These are phyloP conservation scores for Hybognathus amarus DNA, from an alignment of 2,797 vertebrate species.

Conservation along the genomic window DNA sequence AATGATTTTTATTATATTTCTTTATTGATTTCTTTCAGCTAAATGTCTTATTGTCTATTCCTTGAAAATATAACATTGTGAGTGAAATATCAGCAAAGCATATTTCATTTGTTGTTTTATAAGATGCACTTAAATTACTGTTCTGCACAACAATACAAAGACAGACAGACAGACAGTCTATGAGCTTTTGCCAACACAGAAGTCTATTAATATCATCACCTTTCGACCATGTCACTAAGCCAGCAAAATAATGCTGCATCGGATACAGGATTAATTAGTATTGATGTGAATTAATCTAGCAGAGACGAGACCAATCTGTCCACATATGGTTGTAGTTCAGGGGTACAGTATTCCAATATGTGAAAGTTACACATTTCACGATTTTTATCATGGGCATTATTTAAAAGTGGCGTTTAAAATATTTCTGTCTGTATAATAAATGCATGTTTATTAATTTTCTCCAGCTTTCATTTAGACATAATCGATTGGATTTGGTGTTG, in stretches of 20 bases:
- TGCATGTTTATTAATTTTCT: neutral
- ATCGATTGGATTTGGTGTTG: constrained; percentile 35
- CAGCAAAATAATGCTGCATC: constrained; percentile 64
- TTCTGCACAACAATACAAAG: neutral
- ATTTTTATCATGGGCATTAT: constrained; percentile 33
- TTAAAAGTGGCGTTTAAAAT: neutral
- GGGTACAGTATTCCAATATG: constrained; percentile 55
- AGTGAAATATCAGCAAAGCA: constrained; percentile 1
- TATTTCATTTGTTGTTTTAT: constrained; percentile 5
- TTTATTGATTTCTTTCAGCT: constrained; percentile 12
- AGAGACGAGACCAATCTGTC: constrained; percentile 59
- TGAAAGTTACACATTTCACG: constrained; percentile 9
- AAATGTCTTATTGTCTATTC: neutral
- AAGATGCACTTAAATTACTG: no score
- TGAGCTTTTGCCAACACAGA: constrained; percentile 53
- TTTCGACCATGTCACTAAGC: constrained; percentile 56
- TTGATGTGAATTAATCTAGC: constrained; percentile 73
- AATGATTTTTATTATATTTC: constrained; percentile 25
- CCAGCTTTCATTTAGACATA: constrained; percentile 18
- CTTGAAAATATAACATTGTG: neutral
- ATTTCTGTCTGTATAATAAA: neutral
- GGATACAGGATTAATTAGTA: constrained; percentile 76
- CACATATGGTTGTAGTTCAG: constrained; percentile 53
- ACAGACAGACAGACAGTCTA: neutral
- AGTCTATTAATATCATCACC: constrained; percentile 71